These are phyloP conservation scores for Formicarius rufipectus DNA, from an alignment of 2,113 vertebrate genomes.

Conservation along the genomic window DNA sequence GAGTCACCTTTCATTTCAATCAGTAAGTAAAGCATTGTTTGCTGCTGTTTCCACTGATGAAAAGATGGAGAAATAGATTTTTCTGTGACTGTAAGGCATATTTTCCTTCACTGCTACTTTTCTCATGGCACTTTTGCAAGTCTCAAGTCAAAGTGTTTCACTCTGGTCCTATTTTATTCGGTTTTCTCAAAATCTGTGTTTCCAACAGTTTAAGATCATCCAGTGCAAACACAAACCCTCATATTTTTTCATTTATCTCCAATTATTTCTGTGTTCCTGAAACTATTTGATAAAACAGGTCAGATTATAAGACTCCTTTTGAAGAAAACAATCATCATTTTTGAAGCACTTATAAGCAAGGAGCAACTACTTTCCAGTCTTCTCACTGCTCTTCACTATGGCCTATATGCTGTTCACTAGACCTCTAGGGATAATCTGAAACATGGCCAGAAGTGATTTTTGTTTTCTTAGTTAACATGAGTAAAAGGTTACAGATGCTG, in stretches of 20 bases:
- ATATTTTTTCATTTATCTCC: neutral
- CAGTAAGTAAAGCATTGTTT: neutral
- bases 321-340: neutral
- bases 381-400: neutral
- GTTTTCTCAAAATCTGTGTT: neutral
- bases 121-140: neutral
- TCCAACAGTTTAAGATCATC: neutral
- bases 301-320: neutral
- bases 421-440: neutral
- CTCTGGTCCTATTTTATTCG: neutral
- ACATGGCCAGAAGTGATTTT: neutral
- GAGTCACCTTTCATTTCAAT: constrained; percentile 30
- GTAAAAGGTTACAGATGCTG: neutral
- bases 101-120: neutral
- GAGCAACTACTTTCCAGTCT: neutral
- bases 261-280: neutral
- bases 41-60: neutral
- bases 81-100: neutral
- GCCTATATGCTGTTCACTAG: neutral
- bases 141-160: neutral
- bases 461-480: neutral
- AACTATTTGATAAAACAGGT: neutral
- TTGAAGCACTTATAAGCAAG: neutral
- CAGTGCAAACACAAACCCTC: neutral
- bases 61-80: neutral